A percentile compares a stretch with the other conserved stretches of the same genome.
These are phyloP conservation scores for Calypte anna DNA, from an alignment of 2,113 vertebrate genomes.

Conservation along the genomic window DNA sequence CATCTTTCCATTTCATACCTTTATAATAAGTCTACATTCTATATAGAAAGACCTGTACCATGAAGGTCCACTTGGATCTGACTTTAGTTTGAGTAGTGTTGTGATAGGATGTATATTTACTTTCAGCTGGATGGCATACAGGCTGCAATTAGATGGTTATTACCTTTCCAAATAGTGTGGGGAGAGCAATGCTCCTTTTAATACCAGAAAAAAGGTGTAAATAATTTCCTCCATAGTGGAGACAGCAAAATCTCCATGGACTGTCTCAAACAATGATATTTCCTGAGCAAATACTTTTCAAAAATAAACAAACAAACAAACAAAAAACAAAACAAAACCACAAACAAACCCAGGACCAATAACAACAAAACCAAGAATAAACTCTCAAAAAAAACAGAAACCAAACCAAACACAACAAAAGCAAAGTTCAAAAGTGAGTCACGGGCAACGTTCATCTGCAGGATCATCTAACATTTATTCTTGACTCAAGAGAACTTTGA, in stretches of 20 bases:
- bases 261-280: neutral
- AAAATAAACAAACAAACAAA: neutral
- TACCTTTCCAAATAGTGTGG: neutral
- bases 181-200: neutral
- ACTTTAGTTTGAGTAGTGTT: neutral
- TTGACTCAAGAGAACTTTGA: constrained; percentile 32
- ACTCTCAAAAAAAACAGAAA: neutral
- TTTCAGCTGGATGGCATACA: neutral
- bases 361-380: neutral
- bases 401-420: too few relatives aligned
- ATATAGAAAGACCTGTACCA: neutral
- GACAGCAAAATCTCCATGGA: neutral
- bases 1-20: neutral
- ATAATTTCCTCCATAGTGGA: neutral
- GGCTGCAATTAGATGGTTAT: neutral
- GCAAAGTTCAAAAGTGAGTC: neutral
- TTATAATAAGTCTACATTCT: neutral
- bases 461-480: constrained; percentile 46
- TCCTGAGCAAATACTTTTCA: neutral
- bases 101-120: neutral
- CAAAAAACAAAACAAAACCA: too few relatives aligned
- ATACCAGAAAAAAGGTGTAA: neutral
- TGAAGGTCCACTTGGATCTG: neutral
- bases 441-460: neutral
- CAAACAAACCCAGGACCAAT: too few relatives aligned